Percentiles rank a stretch among this genome's conserved stretches.
Conservation (phyloP, 2,888 invertebrate species). For the Chaetogeoica ovagalla region DNA sequence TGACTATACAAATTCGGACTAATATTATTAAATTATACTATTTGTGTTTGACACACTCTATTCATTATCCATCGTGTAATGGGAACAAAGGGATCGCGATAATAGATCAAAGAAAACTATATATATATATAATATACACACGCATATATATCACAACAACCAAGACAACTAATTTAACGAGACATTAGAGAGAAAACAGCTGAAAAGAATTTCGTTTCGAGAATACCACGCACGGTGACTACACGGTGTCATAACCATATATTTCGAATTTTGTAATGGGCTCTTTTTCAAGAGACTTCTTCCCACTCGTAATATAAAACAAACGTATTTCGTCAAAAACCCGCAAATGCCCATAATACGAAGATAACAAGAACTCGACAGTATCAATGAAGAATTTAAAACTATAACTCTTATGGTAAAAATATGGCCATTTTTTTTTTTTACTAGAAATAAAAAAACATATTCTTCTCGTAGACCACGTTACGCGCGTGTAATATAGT, state of each 20-base stretch:
- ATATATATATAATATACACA: background rate
- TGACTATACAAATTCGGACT: background rate
- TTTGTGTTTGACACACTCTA: background rate
- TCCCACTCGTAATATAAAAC: background rate
- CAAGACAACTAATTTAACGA: background rate
- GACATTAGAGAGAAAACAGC: background rate
- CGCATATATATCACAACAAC: background rate
- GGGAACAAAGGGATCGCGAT: background rate
- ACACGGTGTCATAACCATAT: background rate
- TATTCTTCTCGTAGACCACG: background rate
- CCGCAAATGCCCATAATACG: background rate
- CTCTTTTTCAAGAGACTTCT: background rate
- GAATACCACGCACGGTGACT: background rate
- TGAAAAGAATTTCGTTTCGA: slow-evolving; percentile 9
- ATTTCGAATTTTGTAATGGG: background rate
- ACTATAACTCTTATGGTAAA: background rate
- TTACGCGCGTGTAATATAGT: too few species aligned
- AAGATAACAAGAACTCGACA: background rate
- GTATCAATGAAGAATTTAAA: background rate
- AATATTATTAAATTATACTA: background rate
- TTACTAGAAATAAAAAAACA: background rate
- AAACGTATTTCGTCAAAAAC: background rate
- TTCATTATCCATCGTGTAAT: background rate
- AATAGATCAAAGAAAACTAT: background rate
- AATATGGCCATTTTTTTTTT: background rate